A percentile compares a stretch with the other conserved stretches of the same genome.
Evolutionary conservation across 2,888 invertebrate species (phyloP).

Genomic region (Lasioglossum pauxillum): DNA sequence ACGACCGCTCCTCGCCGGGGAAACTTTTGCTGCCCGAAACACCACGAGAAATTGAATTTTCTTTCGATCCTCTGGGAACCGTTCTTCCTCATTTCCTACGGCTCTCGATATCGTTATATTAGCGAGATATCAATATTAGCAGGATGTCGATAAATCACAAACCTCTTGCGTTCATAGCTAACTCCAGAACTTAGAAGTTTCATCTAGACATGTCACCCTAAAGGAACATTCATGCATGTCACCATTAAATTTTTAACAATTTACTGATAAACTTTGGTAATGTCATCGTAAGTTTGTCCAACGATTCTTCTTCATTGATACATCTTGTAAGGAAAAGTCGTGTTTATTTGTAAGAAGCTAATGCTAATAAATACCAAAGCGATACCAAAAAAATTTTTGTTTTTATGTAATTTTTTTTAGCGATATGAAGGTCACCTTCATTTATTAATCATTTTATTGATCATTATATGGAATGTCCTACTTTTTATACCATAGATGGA

Average conservation of each 20-base stretch:
- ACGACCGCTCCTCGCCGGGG: neutral
- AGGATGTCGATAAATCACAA: neutral
- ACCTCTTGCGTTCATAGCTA: neutral
- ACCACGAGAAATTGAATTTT: slow-evolving; percentile 32
- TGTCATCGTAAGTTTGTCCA: neutral
- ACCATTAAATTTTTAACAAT: neutral
- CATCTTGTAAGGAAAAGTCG: neutral
- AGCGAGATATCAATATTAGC: neutral
- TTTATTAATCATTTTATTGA: too few species aligned
- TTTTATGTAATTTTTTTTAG: too few species aligned
- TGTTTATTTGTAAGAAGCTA: too few species aligned
- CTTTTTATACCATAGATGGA: too few species aligned
- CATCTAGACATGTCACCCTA: neutral
- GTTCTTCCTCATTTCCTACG: slow-evolving; percentile 6
- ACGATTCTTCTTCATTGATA: neutral
- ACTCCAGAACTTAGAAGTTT: neutral
- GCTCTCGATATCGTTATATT: neutral
- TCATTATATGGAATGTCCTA: too few species aligned
- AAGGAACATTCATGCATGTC: neutral
- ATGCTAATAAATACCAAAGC: too few species aligned
- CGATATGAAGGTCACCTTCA: too few species aligned
- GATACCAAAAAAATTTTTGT: too few species aligned
- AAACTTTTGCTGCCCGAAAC: slow-evolving; percentile 23
- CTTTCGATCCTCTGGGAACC: too few species aligned
- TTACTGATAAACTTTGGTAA: neutral